Base-by-base conservation (phyloP, 2,888 invertebrate genomes). In the Muschampia plurimacula region DNA sequence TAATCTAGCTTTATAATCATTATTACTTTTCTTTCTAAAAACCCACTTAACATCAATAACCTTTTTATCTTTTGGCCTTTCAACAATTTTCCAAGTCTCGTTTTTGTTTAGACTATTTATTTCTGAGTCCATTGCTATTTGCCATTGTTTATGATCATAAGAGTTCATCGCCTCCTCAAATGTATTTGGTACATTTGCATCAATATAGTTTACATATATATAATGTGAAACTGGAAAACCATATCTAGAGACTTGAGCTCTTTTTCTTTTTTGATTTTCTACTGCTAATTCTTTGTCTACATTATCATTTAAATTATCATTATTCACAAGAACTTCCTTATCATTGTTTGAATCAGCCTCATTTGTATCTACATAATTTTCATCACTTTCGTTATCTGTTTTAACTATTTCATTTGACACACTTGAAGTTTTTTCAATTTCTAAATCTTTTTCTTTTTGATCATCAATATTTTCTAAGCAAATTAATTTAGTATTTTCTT, bases 21-120 rank as follows among this genome's bases (percentile, higher is more conserved):
- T 78, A 52, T 82, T 70, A 57, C 59, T 75, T 75, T 86, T 82
- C 72, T 52, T 84, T 74, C 69, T 83, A 72, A 69, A 84, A 8
- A 83, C 72, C 83, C 83, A 84, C 64, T 81, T 83, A 2, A 80
- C 79, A 78, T 83, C 81, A 49, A 85, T 77, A n/a, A 81, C 72
- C 6, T 81, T 76, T 79, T 82, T 78, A 72, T 78, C 75, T 75
- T 79, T 71, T 62, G 82, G 83, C 52, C 67, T 75, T 6, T 79
- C 76, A 60, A 81, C 80, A 72, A 84, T n/a, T 76, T 76, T 70
- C 83, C 83, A 85, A 32, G 83, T 85, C 44, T 82, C 76, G 72
- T 85, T 84, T 76, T 80, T 78, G 52, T 74, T 70, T 72, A 83
- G 71, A 57, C 81, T 82, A 55, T 79, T 74, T 41, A 83, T 81